Evolutionary conservation across 1,140 invertebrate species (phyloP).

Genomic region (Philotrypesis tridentata): DNA sequence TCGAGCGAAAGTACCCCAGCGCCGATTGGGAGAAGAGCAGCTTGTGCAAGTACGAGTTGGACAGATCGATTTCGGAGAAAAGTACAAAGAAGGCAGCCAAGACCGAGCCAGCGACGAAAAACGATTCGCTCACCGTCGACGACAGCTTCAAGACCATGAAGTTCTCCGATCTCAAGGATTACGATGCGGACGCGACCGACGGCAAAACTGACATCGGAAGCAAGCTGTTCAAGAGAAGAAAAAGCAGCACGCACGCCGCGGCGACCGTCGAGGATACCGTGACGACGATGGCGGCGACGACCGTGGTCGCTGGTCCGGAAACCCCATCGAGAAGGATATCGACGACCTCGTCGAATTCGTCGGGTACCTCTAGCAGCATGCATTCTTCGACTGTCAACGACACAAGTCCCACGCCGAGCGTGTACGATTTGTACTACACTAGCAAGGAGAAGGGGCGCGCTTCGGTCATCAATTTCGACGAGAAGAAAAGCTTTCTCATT

Average conservation of each 20-base stretch:
- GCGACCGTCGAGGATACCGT: background rate
- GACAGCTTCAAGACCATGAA: conserved; percentile 60
- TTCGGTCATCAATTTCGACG: conserved; percentile 81
- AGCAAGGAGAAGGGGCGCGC: conserved; percentile 66
- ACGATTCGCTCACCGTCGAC: conserved; percentile 50
- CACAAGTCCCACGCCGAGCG: conserved; percentile 39
- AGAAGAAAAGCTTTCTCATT: conserved; percentile 83
- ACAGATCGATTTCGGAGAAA: conserved; percentile 47
- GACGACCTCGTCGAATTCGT: conserved; percentile 25
- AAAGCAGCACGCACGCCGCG: conserved; percentile 60
- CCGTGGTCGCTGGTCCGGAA: conserved; percentile 57
- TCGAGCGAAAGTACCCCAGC: conserved; percentile 74
- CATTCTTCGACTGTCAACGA: conserved; percentile 58
- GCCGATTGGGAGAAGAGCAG: conserved; percentile 58
- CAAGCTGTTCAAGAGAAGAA: conserved; percentile 66
- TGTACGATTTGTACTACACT: conserved; percentile 67
- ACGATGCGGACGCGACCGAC: conserved; percentile 51
- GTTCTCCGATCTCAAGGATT: conserved; percentile 67
- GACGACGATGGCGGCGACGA: conserved; percentile 49
- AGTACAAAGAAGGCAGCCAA: conserved; percentile 58
- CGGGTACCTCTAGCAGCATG: conserved; percentile 57
- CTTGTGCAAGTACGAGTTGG: conserved; percentile 53
- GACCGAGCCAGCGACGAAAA: conserved; percentile 57
- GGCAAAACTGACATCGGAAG: conserved; percentile 53
- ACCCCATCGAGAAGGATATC: conserved; percentile 67